Base-by-base conservation (phyloP, 2,797 vertebrate genomes). In the Hypotaenidia okinawae region DNA sequence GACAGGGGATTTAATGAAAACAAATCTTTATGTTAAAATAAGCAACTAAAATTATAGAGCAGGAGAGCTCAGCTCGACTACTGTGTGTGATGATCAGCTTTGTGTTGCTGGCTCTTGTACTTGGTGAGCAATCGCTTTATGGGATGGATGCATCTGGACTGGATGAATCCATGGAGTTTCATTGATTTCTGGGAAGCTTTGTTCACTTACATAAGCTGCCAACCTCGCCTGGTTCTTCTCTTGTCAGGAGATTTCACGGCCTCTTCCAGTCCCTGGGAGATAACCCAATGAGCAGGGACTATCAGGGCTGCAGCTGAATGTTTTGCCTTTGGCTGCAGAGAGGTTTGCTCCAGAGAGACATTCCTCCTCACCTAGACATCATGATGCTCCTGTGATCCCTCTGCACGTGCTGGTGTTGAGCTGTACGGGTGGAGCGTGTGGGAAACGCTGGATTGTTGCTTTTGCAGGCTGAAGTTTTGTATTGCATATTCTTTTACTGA, bases 81-180 rank as follows among this genome's bases (percentile, higher is more conserved):
- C 89, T 70, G 43, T 1, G 11, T 84, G 90, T 68, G 93, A n/a
- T 55, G 79, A 88, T 77, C 85, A 35, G 94, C 94, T 95, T 90
- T 90, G 93, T 21, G 1, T 47, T 62, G 94, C 88, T 72, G 94
- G 28, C 84, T 87, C 79, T 90, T 80, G 63, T 76, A 18, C 55
- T 58, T 2, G 72, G 78, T 92, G 63, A 91, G 93, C 75, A 89
- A 28, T 84, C 11, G 6, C 92, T 86, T 89, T 47, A 59, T 32
- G 66, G 88, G 69, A n/a, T 0, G 18, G 87, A 78, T 87, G 85
- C 58, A 2, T 66, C 39, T 70, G 84, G 78, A 75, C 28, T 4
- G 75, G 86, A 68, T 69, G 87, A 85, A 90, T 84, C 84, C 84
- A 39, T 33, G 61, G 54, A 62, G 52, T 47, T 89, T 49, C 55